Evolutionary conservation across 2,113 vertebrate genomes (phyloP).

Genomic region (Phalacrocorax aristotelis): DNA sequence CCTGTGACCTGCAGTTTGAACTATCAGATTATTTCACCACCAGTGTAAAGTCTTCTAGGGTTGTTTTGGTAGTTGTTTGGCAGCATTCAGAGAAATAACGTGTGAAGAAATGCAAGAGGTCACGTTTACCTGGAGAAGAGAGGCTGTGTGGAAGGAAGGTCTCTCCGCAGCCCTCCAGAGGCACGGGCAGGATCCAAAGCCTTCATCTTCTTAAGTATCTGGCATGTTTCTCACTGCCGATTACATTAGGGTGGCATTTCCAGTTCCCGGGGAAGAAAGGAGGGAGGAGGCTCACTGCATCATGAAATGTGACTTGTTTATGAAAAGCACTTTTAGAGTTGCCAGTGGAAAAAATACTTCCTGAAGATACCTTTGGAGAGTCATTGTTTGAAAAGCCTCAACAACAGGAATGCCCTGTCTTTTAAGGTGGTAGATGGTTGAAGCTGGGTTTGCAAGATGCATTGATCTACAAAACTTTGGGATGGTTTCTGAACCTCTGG

Average conservation of each 20-base stretch:
- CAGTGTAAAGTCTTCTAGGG: neutral
- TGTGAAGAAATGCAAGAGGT: neutral
- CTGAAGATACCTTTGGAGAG: neutral
- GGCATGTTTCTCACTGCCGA: neutral
- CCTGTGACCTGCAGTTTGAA: neutral
- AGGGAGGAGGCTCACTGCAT: neutral
- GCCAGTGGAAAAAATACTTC: neutral
- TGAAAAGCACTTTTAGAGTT: neutral
- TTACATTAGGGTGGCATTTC: neutral
- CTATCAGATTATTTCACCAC: neutral
- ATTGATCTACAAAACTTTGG: neutral
- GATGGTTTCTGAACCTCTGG: neutral
- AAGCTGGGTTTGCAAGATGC: neutral
- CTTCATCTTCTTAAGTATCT: neutral
- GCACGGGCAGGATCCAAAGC: neutral
- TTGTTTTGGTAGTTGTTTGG: constrained; percentile 1
- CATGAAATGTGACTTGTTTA: neutral
- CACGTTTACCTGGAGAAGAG: neutral
- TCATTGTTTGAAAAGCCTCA: neutral
- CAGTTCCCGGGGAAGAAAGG: neutral
- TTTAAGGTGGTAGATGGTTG: neutral
- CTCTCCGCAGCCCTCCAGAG: neutral
- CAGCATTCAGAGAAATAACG: neutral
- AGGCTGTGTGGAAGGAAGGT: neutral
- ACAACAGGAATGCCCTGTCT: neutral